Evolutionary conservation across 2,797 vertebrate genomes (phyloP).

Genomic region (Podarcis lilfordi): DNA sequence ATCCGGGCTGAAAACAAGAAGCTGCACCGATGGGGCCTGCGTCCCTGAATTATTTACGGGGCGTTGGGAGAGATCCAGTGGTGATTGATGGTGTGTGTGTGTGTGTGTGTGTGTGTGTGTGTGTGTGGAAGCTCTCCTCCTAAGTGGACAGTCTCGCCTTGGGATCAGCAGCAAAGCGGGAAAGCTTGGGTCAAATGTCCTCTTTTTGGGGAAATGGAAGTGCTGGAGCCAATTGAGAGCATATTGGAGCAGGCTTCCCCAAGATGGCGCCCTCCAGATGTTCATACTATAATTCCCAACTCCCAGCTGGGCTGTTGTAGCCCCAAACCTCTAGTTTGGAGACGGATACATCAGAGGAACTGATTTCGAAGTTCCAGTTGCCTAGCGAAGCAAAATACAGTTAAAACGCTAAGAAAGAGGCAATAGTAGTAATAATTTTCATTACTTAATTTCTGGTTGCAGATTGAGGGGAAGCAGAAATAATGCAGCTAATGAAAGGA

Average conservation of each 20-base stretch:
- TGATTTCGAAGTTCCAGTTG: conserved; percentile 19
- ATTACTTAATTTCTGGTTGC: background rate
- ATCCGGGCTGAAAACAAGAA: conserved; percentile 73
- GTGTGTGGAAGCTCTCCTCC: conserved; percentile 31
- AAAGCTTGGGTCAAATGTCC: conserved; percentile 22
- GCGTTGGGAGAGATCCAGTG: conserved; percentile 69
- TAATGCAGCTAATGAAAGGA: background rate
- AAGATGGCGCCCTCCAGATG: too few relatives aligned
- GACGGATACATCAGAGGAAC: conserved; percentile 26
- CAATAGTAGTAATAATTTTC: background rate
- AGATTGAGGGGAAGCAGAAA: background rate
- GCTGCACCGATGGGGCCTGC: conserved; percentile 70
- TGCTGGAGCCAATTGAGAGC: conserved; percentile 62
- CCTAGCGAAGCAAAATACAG: background rate
- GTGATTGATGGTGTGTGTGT: conserved; percentile 64
- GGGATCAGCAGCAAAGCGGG: conserved; percentile 50
- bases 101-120: background rate
- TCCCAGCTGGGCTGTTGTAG: too few relatives aligned
- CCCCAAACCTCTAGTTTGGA: too few relatives aligned
- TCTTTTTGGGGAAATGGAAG: conserved; percentile 64
- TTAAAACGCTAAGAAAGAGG: background rate
- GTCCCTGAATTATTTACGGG: conserved; percentile 79
- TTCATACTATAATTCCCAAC: too few relatives aligned
- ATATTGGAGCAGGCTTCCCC: conserved; percentile 32
- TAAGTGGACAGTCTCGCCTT: conserved; percentile 32